These are phyloP conservation scores for Hyla sarda DNA, from an alignment of 2,113 vertebrate species.

Conservation along the genomic window DNA sequence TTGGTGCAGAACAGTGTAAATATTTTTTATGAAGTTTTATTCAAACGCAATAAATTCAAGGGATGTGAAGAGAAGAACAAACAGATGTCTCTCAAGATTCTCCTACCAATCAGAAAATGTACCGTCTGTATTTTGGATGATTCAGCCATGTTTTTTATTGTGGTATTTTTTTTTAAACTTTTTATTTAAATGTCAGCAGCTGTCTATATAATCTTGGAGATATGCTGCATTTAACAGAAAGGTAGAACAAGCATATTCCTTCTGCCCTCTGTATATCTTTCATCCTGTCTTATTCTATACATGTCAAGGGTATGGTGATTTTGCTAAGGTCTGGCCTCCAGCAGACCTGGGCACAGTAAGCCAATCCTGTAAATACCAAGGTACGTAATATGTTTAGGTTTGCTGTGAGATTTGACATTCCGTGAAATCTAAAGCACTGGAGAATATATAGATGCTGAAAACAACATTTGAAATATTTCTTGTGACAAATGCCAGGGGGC, in stretches of 20 bases:
- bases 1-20: not conserved
- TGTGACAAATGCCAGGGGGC: constrained; percentile 36
- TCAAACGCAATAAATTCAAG: not conserved
- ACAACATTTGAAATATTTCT: not conserved
- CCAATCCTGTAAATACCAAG: constrained; percentile 54
- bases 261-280: constrained; percentile 41
- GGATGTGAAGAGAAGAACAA: not conserved
- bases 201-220: not conserved
- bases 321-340: constrained; percentile 50
- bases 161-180: not conserved
- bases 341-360: constrained; percentile 55
- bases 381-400: constrained; percentile 48
- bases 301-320: constrained; percentile 7
- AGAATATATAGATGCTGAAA: not conserved
- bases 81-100: not conserved
- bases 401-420: constrained; percentile 28
- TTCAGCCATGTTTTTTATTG: not conserved
- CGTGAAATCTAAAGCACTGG: constrained; percentile 26
- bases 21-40: not conserved
- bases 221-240: constrained; percentile 42
- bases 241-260: constrained; percentile 28
- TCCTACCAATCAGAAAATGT: not conserved
- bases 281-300: constrained; percentile 37
- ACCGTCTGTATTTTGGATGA: not conserved
- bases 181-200: constrained; percentile 14